phyloP scores from a whole-genome alignment of 2,888 invertebrate genomes.

The Sericinus montela region DNA sequence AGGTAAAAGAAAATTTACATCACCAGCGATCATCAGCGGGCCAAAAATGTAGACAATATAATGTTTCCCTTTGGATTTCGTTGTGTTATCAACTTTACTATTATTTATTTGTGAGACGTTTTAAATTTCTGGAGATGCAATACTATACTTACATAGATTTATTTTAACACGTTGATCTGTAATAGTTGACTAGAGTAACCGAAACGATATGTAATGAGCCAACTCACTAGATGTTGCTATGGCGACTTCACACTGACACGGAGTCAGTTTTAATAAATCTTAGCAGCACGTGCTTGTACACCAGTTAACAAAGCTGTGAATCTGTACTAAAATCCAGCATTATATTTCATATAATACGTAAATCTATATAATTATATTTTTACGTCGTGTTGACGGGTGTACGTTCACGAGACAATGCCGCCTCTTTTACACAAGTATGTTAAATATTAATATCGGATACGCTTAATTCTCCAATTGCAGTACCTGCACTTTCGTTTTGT shows the following conservation, averaged over 20 bases:
- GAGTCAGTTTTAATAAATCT: background rate
- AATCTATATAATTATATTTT: background rate
- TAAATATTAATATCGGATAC: constrained; percentile 51
- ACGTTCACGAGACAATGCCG: background rate
- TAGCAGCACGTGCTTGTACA: constrained; percentile 3
- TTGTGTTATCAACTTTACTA: too few relatives aligned
- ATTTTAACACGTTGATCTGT: too few relatives aligned
- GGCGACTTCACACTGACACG: constrained; percentile 16
- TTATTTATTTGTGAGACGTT: too few relatives aligned
- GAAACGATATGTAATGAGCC: background rate
- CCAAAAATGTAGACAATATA: too few relatives aligned
- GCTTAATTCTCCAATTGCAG: constrained; percentile 65
- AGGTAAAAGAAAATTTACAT: too few relatives aligned
- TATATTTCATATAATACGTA: too few relatives aligned
- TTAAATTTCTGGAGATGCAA: too few relatives aligned
- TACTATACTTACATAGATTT: too few relatives aligned
- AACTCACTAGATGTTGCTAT: too few relatives aligned
- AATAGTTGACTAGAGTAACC: background rate
- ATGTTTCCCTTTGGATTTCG: too few relatives aligned
- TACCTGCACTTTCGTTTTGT: constrained; percentile 68
- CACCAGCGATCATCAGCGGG: too few relatives aligned
- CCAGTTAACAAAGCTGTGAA: background rate
- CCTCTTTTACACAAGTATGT: constrained; percentile 2
- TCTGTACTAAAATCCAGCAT: too few relatives aligned
- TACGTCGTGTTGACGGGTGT: constrained; percentile 2